Evolutionary conservation across 2,797 vertebrate species (phyloP), one percentile per base, ranked within the genome.

Genomic region (Vespertilio murinus): DNA sequence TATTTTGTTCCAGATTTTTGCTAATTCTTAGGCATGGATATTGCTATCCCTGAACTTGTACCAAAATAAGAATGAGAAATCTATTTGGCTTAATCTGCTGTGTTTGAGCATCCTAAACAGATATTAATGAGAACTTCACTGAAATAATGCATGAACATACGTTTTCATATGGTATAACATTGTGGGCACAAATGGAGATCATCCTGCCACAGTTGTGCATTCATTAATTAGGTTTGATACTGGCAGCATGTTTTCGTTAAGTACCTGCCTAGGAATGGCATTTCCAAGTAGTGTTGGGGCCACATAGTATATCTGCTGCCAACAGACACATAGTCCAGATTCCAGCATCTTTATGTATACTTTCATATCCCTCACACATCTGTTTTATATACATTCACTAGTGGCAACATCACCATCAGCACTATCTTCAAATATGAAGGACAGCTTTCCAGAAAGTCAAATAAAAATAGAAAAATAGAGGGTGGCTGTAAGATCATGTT

Each of bases 21-120:
- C 65, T 28, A 33, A 42, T 49, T 94, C 70, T 79, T 92, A 30
- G 42, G 28, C 67, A 23, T n/a, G 45, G 16, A 38, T 42, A 25
- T 81, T 61, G 3, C 52, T 9, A 1, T 70, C 25, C 85, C 75
- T 75, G 40, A 7, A 45, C 45, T 75, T 94, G 6, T 30, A 30
- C 38, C 71, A 84, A 20, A 95, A 75, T 91, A 71, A 74, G 54
- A 80, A 84, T 61, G 71, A 91, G 38, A 90, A 70, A 17, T 94
- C 25, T 64, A 3, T 71, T 59, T 25, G 16, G 8, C 56, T 65
- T 70, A 22, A 73, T 81, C 28, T 93, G 85, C 18, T 73, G 6
- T 52, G 18, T 42, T 74, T 88, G 52, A 91, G 38, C 38, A 65
- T 95, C 52, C 59, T 70, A 33, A 86, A 30, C 65, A 84, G 35